Evolutionary conservation across 1,140 invertebrate species (phyloP), one percentile per base, ranked within the genome.

Genomic region (Parasteatoda tepidariorum): DNA sequence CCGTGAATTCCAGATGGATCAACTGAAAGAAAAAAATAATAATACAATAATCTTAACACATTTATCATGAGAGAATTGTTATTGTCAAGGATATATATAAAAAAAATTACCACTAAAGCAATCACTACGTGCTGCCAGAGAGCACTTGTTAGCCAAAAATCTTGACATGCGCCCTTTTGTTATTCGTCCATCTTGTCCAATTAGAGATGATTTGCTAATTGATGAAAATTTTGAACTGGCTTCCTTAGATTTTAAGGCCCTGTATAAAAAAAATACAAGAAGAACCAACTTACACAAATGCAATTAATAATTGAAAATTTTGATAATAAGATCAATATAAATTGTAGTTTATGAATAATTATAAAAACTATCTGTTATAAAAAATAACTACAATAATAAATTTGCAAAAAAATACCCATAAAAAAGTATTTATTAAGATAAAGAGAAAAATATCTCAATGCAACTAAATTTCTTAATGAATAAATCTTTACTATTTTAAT

Each of bases 201-300:
- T 99, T 88, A 98, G 99, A 1, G 95, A 95, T 0, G 97, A 98
- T 90, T 99, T 97, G 89, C 97, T 99, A 5, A 99, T 92, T 0
- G 99, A 90, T 67, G 98, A 98, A 90, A 99, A 99, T 89, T 99
- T 99, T 0, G 98, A 98, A 2, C 98, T 99, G 88, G 99, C 99
- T 61, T 38, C 95, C 85, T 92, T 91, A 0, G 95, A 98, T 89
- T 99, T 99, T 1, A 99, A 88, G 0, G 97, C 97, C 87, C 97
- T 92, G 85, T 79, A 88, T 48, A 66, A 33, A 64, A 62, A 24
- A 2, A 5, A n/a, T n/a, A n/a, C n/a, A n/a, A n/a, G n/a, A n/a
- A n/a, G n/a, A n/a, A n/a, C n/a, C n/a, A n/a, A n/a, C n/a, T n/a
- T n/a, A n/a, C n/a, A n/a, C n/a, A n/a, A n/a, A n/a, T n/a, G n/a